phyloP scores from a whole-genome alignment of 2,113 vertebrate species.

The Ardeotis arabs region DNA sequence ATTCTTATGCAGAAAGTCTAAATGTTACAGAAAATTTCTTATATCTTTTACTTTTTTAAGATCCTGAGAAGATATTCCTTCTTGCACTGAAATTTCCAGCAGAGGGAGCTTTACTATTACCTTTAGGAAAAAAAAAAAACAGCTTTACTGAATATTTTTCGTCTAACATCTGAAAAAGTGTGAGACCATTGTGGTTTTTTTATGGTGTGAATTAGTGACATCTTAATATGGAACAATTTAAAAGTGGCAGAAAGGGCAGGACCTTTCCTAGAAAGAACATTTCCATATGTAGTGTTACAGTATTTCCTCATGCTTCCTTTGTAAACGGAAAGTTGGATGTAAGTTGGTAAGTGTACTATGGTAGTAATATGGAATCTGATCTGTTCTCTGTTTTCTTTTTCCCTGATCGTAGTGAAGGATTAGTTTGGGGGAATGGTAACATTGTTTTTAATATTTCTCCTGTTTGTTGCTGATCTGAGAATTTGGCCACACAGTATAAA shows the following conservation, averaged over 20 bases:
- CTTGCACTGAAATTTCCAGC: slow-evolving; percentile 6
- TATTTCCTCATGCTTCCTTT: neutral
- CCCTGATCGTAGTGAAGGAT: neutral
- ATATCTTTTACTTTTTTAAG: neutral
- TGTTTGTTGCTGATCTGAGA: neutral
- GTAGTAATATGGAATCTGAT: neutral
- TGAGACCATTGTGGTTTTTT: neutral
- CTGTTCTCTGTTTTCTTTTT: neutral
- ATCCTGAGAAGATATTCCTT: neutral
- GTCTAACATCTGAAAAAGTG: neutral
- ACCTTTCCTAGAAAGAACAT: neutral
- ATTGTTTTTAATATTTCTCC: neutral
- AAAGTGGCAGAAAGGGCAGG: neutral
- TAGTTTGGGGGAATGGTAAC: neutral
- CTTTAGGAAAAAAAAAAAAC: neutral
- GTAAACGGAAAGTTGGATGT: neutral
- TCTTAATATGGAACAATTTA: neutral
- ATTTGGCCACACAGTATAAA: neutral
- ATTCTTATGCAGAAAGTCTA: neutral
- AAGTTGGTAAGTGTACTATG: neutral
- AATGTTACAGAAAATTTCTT: neutral
- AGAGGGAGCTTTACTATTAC: slow-evolving; percentile 58
- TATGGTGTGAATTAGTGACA: neutral
- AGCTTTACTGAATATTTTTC: neutral
- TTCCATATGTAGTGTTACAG: neutral